Percentiles rank a stretch among this genome's conserved stretches.
Evolutionary conservation across 2,113 vertebrate genomes (phyloP).

Genomic region (Verasper variegatus): DNA sequence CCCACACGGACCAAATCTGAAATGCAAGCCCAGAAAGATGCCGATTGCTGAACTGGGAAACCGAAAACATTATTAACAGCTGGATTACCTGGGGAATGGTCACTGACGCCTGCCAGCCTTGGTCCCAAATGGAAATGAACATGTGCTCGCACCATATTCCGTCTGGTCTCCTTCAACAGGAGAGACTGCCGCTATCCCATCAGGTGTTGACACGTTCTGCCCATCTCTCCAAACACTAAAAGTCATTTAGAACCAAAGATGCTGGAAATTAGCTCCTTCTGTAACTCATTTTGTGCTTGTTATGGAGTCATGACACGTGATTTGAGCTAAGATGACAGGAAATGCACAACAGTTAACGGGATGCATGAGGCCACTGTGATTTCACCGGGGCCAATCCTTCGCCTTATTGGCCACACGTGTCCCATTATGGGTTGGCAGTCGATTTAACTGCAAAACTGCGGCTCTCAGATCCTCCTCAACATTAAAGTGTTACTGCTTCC

Average conservation of each 20-base stretch:
- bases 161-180: constrained; percentile 51
- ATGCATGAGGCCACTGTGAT: constrained; percentile 28
- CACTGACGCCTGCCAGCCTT: constrained; percentile 44
- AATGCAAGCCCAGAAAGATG: constrained; percentile 34
- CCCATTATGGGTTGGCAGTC: constrained; percentile 27
- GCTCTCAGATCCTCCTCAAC: constrained; percentile 29
- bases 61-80: constrained; percentile 54
- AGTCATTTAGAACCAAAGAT: constrained; percentile 3
- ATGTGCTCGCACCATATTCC: constrained; percentile 46
- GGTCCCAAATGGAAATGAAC: constrained; percentile 56
- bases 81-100: constrained; percentile 58
- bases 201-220: constrained; percentile 24
- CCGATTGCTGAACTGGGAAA: constrained; percentile 47
- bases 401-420: constrained; percentile 28
- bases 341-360: constrained; percentile 30
- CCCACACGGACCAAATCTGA: constrained; percentile 48
- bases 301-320: constrained; percentile 2
- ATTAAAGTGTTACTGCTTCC: constrained; percentile 12
- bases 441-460: constrained; percentile 33
- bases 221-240: constrained; percentile 16
- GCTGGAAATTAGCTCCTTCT: constrained; percentile 15
- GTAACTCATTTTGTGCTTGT: not conserved
- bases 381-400: constrained; percentile 15
- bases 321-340: not conserved
- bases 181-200: constrained; percentile 29